Evolutionary conservation across 2,888 invertebrate genomes (phyloP), one percentile per base, ranked within the genome.

Genomic region (Megamerina dolium): DNA sequence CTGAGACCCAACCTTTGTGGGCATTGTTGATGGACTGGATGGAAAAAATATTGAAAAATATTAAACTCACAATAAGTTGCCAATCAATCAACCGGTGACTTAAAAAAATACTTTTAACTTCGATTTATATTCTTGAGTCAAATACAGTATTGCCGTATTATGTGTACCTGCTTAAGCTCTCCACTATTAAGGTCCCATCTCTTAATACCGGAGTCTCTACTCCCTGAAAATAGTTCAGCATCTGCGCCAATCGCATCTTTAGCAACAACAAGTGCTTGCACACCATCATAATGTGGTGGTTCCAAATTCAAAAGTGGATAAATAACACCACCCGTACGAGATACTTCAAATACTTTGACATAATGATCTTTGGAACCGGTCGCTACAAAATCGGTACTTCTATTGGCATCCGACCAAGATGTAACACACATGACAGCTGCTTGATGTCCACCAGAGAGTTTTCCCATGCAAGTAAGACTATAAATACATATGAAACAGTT

Each of bases 221-320:
- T 88, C 29, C 88, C 90, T 60, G 86, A 87, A 75, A 87, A 91
- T 16, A 91, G 74, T 43, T 61, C 61, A 23, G 58, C 63, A 53
- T 63, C 60, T 18, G 59, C 58, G 19, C 64, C 64, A 19, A 59
- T 39, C 13, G 76, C 77, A 52, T 79, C 75, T 23, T 79, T 82
- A 47, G 74, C 70, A 39, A 85, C 74, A 23, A 84, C 81, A 36
- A 91, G 74, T 32, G 86, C 84, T 65, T 90, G 87, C 41, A 92
- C 87, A 19, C 90, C 91, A 69, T 91, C 91, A 68, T 91, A 91
- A 73, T 91, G 91, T 5, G 91, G 91, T 12, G 91, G 91, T 56
- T 85, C 82, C 44, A 87, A 73, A 56, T 83, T 79, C 41, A 80
- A 76, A 23, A 82, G 73, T 52, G 78, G 80, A 58, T 74, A 70